These are phyloP conservation scores for Sinella curviseta DNA, from an alignment of 1,140 invertebrate genomes.

Conservation along the genomic window DNA sequence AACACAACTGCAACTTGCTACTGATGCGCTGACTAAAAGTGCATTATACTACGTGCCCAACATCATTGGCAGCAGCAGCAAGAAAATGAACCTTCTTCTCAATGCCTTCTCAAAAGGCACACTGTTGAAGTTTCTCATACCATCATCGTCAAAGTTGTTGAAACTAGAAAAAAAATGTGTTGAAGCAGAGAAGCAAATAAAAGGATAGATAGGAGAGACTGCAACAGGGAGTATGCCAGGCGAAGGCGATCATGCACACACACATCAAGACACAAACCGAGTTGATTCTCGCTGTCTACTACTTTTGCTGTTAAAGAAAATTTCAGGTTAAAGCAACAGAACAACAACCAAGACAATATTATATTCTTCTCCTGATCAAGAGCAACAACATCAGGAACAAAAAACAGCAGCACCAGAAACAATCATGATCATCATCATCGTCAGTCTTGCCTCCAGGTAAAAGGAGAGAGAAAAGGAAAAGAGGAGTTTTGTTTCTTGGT, in stretches of 20 bases:
- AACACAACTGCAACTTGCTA: too few relatives aligned
- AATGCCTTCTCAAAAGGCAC: too few relatives aligned
- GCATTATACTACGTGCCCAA: too few relatives aligned
- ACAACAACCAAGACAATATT: background rate
- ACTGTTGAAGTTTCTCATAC: too few relatives aligned
- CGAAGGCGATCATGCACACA: background rate
- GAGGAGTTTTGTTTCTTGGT: background rate
- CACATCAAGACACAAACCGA: background rate
- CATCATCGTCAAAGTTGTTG: too few relatives aligned
- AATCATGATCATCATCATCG: too few relatives aligned
- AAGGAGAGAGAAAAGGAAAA: background rate
- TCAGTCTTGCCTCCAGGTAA: constrained; percentile 16
- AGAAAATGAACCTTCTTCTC: too few relatives aligned
- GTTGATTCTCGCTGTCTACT: background rate
- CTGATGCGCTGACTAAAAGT: too few relatives aligned
- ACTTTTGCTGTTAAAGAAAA: background rate
- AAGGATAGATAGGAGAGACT: background rate
- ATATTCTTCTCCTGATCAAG: background rate
- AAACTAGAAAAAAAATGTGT: too few relatives aligned
- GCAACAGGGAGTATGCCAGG: background rate
- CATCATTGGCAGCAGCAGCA: too few relatives aligned
- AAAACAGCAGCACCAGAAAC: too few relatives aligned
- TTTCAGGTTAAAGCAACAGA: too few relatives aligned
- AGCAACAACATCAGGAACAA: background rate
- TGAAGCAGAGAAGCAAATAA: background rate